Base-by-base conservation (phyloP, 2,797 vertebrate genomes). In the Acridotheres tristis region DNA sequence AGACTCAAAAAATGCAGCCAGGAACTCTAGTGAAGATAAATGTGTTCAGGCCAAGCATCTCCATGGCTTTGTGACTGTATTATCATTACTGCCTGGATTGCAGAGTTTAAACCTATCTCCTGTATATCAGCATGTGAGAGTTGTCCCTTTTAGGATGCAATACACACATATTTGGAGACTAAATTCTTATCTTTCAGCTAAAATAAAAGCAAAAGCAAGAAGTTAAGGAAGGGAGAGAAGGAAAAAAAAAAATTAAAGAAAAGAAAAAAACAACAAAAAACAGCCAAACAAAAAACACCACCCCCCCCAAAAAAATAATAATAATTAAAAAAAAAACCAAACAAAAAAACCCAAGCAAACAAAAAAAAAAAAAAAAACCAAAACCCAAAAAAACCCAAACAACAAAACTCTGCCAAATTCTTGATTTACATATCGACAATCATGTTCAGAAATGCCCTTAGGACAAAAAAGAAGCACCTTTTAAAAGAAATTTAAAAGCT, bases 21-120 rank as follows among this genome's bases (percentile, higher is more conserved):
- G 78, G 27, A 82, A 50, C 16, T 66, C 43, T 58, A 85, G 45
- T 54, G 47, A 76, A 93, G 55, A 58, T 45, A 58, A 91, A 85
- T 30, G 29, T 57, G 13, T 66, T 87, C 51, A 82, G 51, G 67
- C 22, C 34, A 87, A 61, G 20, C 3, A 68, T 27, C 42, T 81
- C 74, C 23, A 30, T 36, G 34, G 12, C 30, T 85, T 84, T 89
- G 55, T 34, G 25, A 53, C 18, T 63, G 4, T 38, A 30, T 61
- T 83, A 57, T n/a, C 2, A 1, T 38, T 63, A 32, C 7, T 59
- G 11, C 30, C 45, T 63, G 45, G 45, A 71, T 32, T 66, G 30
- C 5, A 16, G 16, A 45, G 32, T 67, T 90, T 65, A 67, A 79
- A 59, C 8, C 9, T 45, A 32, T 32, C 32, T 83, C 16, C 8